phyloP scores from a whole-genome alignment of 1,140 invertebrate species.

The Heliothis subflexa region DNA sequence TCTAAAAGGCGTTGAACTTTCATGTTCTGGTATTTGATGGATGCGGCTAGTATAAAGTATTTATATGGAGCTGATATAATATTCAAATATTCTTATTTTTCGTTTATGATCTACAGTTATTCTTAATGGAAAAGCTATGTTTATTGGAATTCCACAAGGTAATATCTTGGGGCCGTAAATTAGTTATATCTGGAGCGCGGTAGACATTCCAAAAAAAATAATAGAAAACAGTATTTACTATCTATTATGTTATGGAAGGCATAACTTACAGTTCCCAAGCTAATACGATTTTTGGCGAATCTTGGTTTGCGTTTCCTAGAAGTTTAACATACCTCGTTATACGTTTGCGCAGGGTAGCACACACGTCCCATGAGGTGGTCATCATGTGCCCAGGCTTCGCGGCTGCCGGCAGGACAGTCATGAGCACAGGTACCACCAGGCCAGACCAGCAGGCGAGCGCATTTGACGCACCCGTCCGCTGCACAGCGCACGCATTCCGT shows the following conservation, averaged over 20 bases:
- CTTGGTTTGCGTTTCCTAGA: background rate
- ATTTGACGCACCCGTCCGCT: slow-evolving; percentile 79
- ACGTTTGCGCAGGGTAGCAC: slow-evolving; percentile 77
- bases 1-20: slow-evolving; percentile 43
- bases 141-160: background rate
- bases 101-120: background rate
- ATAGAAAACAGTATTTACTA: too few relatives aligned
- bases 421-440: slow-evolving; percentile 71
- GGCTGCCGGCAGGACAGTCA: slow-evolving; percentile 75
- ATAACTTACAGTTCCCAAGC: background rate
- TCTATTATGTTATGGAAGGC: too few relatives aligned
- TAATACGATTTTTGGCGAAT: background rate
- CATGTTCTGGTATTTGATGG: slow-evolving; percentile 37
- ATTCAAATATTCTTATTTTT: background rate
- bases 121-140: background rate
- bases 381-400: slow-evolving; percentile 80
- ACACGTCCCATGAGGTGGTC: slow-evolving; percentile 81
- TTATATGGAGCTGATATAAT: background rate
- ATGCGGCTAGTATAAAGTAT: slow-evolving; percentile 20
- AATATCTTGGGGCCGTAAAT: background rate
- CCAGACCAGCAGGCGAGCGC: slow-evolving; percentile 75
- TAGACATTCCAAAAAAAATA: background rate
- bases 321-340: slow-evolving; percentile 74
- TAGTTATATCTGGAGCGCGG: background rate
- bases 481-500: slow-evolving; percentile 78